Evolutionary conservation across 2,113 vertebrate species (phyloP).

Genomic region (Furnarius figulus): DNA sequence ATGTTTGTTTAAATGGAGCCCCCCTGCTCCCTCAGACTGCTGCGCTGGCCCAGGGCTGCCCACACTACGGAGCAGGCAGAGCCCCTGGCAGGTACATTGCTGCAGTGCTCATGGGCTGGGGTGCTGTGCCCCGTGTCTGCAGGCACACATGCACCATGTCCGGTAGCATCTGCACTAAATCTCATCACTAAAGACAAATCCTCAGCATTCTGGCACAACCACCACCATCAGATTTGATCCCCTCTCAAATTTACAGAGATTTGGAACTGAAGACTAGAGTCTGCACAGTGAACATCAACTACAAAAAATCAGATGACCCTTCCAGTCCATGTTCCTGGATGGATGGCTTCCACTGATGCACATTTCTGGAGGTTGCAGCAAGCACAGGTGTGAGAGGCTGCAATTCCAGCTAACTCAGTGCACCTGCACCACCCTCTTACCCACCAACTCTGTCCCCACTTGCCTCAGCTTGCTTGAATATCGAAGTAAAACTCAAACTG

Average conservation of each 20-base stretch:
- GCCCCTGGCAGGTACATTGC: background rate
- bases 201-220: background rate
- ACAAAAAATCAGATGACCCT: background rate
- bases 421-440: background rate
- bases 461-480: background rate
- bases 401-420: background rate
- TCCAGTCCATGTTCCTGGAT: background rate
- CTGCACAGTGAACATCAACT: background rate
- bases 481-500: background rate
- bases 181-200: background rate
- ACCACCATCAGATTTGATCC: background rate
- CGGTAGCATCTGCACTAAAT: background rate
- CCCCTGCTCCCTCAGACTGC: background rate
- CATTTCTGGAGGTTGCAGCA: background rate
- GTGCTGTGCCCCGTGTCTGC: accelerated
- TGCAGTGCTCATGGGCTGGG: accelerated
- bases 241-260: background rate
- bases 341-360: accelerated
- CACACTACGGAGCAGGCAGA: background rate
- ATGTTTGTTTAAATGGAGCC: background rate
- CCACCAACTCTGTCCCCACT: background rate
- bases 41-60: accelerated
- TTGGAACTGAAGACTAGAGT: background rate
- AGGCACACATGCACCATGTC: background rate
- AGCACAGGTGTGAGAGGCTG: background rate